A percentile compares a stretch with the other conserved stretches of the same genome.
These are phyloP conservation scores for Cephalophus harveyi DNA, from an alignment of 2,113 vertebrate genomes.

Conservation along the genomic window DNA sequence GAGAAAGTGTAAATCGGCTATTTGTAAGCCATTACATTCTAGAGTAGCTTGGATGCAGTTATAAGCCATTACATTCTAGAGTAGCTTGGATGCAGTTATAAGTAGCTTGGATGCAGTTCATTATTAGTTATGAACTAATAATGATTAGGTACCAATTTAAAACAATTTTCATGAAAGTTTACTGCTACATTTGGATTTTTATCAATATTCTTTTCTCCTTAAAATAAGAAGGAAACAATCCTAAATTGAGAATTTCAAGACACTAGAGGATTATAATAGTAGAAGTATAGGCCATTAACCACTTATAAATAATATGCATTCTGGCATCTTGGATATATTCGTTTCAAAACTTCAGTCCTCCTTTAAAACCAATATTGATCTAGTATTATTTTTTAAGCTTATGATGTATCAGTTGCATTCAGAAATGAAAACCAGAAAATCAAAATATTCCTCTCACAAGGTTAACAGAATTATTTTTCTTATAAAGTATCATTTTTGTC, in stretches of 20 bases:
- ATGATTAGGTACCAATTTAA: not conserved
- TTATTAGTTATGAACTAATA: not conserved
- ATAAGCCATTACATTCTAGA: not conserved
- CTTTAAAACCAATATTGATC: not conserved
- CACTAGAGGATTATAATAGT: not conserved
- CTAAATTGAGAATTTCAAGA: not conserved
- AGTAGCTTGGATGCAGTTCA: no score
- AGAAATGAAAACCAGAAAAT: conserved; percentile 14
- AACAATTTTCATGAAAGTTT: not conserved
- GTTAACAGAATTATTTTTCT: conserved; percentile 21
- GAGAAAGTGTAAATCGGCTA: not conserved
- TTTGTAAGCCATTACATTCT: not conserved
- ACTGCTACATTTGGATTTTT: not conserved
- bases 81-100: no score
- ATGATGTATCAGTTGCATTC: not conserved
- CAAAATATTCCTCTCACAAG: not conserved
- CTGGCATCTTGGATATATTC: not conserved
- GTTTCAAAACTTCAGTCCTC: not conserved
- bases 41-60: not conserved
- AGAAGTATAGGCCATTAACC: not conserved
- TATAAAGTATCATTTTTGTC: not conserved
- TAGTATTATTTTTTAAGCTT: not conserved
- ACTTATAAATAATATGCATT: not conserved
- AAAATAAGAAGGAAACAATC: not conserved
- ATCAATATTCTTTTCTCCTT: not conserved